These are phyloP conservation scores for Lates japonicus DNA, from an alignment of 2,797 vertebrate species.

Conservation along the genomic window DNA sequence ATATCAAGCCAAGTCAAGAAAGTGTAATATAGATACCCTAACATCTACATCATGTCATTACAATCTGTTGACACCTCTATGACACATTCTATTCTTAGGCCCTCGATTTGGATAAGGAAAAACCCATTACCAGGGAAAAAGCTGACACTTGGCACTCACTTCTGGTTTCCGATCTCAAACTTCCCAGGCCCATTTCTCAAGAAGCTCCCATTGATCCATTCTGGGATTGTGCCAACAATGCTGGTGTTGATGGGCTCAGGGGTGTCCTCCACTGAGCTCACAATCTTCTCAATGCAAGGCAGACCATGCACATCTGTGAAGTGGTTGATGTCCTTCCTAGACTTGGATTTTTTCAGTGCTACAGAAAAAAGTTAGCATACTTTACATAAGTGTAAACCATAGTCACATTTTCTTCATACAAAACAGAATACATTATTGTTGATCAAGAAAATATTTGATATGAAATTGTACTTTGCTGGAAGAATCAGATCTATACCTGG, in stretches of 20 bases:
- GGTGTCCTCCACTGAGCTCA: constrained; percentile 87
- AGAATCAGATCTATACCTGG: constrained; percentile 45
- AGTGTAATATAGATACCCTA: neutral
- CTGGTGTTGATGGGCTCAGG: constrained; percentile 80
- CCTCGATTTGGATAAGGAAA: too few species aligned
- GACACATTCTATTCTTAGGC: too few species aligned
- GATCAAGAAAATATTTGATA: neutral
- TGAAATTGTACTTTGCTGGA: neutral
- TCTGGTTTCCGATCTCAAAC: constrained; percentile 92
- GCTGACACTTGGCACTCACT: constrained; percentile 74
- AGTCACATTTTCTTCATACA: neutral
- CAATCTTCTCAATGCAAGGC: constrained; percentile 87
- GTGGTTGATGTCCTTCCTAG: constrained; percentile 52
- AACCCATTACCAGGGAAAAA: too few species aligned
- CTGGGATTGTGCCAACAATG: constrained; percentile 87
- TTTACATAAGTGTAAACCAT: neutral
- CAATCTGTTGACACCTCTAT: too few species aligned
- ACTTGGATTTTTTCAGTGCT: constrained; percentile 59
- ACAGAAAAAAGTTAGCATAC: neutral
- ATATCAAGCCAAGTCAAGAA: neutral
- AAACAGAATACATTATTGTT: neutral
- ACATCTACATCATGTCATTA: too few species aligned
- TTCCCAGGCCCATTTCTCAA: constrained; percentile 93
- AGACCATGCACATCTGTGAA: constrained; percentile 76
- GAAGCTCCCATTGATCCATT: constrained; percentile 90